Base-by-base conservation (phyloP, 2,888 invertebrate genomes). In the Thereva unica region DNA sequence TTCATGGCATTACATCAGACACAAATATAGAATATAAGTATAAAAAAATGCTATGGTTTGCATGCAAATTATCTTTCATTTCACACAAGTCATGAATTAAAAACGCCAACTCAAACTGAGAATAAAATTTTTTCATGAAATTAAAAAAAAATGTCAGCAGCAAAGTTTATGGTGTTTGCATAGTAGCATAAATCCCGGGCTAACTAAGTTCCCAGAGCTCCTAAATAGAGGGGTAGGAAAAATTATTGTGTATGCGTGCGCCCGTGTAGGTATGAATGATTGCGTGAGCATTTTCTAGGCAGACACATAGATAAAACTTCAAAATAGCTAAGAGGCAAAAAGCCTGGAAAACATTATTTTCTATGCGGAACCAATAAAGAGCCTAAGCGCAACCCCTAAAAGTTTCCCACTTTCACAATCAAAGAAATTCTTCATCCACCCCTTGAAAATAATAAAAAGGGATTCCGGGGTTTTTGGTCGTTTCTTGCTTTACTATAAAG, bases 141-240 rank as follows among this genome's bases (percentile, higher is more conserved):
- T 8, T 5, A 45, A 45, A 45, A 45, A 4, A 10, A 61, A 50
- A 40, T 61, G 23, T 50, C 23, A 41, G 61, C 42, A 35, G 10
- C 35, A 40, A 61, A 4, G 10, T 44, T n/a, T 44, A 44, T n/a
- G 4, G 4, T 44, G 44, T 8, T 5, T 7, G 9, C 10, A 8
- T 44, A 8, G 53, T 53, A 53, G 52, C 53, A 67, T 54, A 67
- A 67, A 67, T 67, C 67, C 67, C 55, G 61, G 61, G 67, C 47
- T 47, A 47, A 47, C 10, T 47, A 47, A 5, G 9, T 47, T 5
- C 5, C 7, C 23, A 12, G 5, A 47, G 47, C 47, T 47, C 23
- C 23, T 23, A 23, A 23, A 23, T 23, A 23, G 23, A 47, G 7
- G 10, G 47, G 35, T 44, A 35, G 49, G 10, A 9, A 47, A 47